These are phyloP conservation scores for Amorpha juglandis DNA, from an alignment of 2,888 invertebrate species.

Conservation along the genomic window DNA sequence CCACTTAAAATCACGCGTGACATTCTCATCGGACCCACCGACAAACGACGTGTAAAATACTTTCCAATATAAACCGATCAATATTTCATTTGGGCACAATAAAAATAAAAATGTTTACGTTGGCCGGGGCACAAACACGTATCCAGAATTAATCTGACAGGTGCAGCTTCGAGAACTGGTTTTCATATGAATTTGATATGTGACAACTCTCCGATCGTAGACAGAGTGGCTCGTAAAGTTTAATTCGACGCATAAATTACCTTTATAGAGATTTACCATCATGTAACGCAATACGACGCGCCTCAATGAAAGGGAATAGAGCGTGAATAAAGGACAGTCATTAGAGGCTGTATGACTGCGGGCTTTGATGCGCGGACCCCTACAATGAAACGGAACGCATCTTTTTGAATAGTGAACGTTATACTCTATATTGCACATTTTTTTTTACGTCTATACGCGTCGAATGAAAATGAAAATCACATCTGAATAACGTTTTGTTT, in stretches of 20 bases:
- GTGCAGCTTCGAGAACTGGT: conserved; percentile 67
- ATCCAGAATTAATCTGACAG: conserved; percentile 71
- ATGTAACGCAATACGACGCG: conserved; percentile 62
- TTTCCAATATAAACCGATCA: conserved; percentile 37
- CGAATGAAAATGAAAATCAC: conserved; percentile 18
- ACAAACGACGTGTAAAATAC: conserved; percentile 44
- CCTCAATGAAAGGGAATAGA: conserved; percentile 57
- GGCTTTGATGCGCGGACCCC: conserved; percentile 43
- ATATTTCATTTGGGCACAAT: conserved; percentile 41
- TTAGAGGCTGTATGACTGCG: conserved; percentile 57
- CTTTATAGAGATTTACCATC: conserved; percentile 65
- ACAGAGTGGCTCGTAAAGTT: conserved; percentile 72
- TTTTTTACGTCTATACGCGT: conserved; percentile 21
- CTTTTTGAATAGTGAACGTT: conserved; percentile 41
- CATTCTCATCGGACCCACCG: conserved; percentile 22
- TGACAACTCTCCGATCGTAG: conserved; percentile 64
- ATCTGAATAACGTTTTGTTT: conserved; percentile 11
- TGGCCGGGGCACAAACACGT: conserved; percentile 47
- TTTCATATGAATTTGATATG: conserved; percentile 69
- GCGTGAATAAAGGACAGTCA: conserved; percentile 66
- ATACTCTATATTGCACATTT: conserved; percentile 30
- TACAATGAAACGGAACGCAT: conserved; percentile 49
- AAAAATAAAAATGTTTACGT: conserved; percentile 57
- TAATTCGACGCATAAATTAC: conserved; percentile 76
- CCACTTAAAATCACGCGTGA: conserved; percentile 22